phyloP scores from a whole-genome alignment of 2,113 vertebrate species.

The Vulpes lagopus region DNA sequence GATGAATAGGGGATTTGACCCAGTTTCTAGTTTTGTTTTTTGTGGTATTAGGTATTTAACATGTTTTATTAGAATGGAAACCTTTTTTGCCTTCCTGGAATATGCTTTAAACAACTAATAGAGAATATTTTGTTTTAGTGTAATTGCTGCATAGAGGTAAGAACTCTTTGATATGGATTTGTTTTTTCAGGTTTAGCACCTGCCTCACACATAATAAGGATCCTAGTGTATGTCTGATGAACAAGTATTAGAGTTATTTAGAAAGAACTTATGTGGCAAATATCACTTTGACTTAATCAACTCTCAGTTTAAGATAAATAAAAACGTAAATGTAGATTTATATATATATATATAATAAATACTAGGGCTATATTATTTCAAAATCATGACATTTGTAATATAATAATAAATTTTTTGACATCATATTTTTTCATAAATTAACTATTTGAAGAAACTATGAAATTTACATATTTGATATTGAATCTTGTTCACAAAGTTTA shows the following conservation, averaged over 20 bases:
- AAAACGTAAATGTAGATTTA: neutral
- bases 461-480: neutral
- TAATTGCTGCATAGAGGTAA: neutral
- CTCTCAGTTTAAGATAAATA: slow-evolving; percentile 31
- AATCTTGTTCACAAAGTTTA: neutral
- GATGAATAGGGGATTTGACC: neutral
- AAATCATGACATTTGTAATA: neutral
- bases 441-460: neutral
- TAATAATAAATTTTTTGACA: neutral
- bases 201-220: neutral
- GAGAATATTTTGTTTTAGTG: neutral
- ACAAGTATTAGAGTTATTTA: slow-evolving; percentile 17
- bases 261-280: neutral
- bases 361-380: neutral
- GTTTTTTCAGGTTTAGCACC: slow-evolving; percentile 8
- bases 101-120: neutral
- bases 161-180: neutral
- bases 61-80: slow-evolving; percentile 9
- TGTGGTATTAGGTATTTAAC: neutral
- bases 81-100: neutral
- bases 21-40: neutral
- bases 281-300: neutral
- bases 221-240: neutral
- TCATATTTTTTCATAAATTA: slow-evolving; percentile 8
- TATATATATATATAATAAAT: neutral